Percentiles rank a stretch among this genome's conserved stretches.
phyloP scores from a whole-genome alignment of 2,888 invertebrate genomes.

The Mimumesa dahlbomi region DNA sequence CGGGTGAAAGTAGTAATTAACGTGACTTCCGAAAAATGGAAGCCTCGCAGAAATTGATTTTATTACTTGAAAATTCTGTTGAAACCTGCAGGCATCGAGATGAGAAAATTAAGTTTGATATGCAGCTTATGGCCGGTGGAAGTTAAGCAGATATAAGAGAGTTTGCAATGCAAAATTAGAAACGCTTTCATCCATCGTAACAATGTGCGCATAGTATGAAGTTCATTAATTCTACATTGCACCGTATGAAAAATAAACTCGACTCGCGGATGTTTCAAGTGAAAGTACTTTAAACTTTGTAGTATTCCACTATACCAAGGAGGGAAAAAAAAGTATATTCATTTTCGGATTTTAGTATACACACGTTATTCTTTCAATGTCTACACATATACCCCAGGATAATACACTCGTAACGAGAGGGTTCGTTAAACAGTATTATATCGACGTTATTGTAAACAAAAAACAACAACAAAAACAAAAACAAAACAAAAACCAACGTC shows the following conservation, averaged over 20 bases:
- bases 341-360: no score
- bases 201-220: slow-evolving; percentile 12
- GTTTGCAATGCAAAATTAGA: slow-evolving; percentile 36
- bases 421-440: slow-evolving; percentile 9
- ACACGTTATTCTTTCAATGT: no score
- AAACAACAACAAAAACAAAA: no score
- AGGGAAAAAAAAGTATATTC: not conserved
- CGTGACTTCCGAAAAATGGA: no score
- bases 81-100: slow-evolving; percentile 7
- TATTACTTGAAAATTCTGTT: no score
- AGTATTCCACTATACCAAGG: not conserved
- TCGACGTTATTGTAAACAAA: slow-evolving; percentile 18
- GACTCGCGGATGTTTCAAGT: slow-evolving; percentile 30
- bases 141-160: slow-evolving; percentile 34
- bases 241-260: slow-evolving; percentile 21
- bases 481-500: no score
- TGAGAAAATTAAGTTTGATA: slow-evolving; percentile 24
- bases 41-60: no score
- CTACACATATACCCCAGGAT: slow-evolving; percentile 7
- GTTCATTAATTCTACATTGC: slow-evolving; percentile 22
- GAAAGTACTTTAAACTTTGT: no score
- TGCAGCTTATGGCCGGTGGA: not conserved
- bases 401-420: not conserved
- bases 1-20: no score
- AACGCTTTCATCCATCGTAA: slow-evolving; percentile 37